A percentile compares a stretch with the other conserved stretches of the same genome.
These are phyloP conservation scores for Synanthedon formicaeformis DNA, from an alignment of 2,888 invertebrate genomes.

Conservation along the genomic window DNA sequence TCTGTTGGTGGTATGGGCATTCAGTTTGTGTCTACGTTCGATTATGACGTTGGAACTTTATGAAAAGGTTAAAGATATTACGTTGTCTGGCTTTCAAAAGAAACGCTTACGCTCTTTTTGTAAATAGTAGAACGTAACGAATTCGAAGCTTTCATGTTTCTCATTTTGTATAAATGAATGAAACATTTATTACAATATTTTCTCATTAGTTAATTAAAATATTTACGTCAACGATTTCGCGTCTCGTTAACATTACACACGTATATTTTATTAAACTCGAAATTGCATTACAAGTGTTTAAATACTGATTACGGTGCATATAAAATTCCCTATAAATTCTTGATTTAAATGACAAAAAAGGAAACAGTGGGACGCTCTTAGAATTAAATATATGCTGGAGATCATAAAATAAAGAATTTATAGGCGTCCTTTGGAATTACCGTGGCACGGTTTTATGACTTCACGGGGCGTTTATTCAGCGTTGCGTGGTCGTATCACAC, in stretches of 20 bases:
- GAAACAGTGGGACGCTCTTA: conserved; percentile 56
- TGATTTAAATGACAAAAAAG: conserved; percentile 59
- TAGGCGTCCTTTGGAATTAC: conserved; percentile 66
- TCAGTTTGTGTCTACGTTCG: conserved; percentile 21
- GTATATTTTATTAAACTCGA: conserved; percentile 14
- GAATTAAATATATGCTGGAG: conserved; percentile 64
- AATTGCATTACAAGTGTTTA: conserved; percentile 23
- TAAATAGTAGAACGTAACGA: conserved; percentile 18
- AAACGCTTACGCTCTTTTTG: conserved; percentile 30
- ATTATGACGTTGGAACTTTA: conserved; percentile 11
- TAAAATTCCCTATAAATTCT: conserved; percentile 54
- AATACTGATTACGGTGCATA: conserved; percentile 42
- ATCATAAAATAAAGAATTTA: conserved; percentile 70
- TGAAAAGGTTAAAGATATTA: conserved; percentile 25
- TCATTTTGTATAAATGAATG: conserved; percentile 12
- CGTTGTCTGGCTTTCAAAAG: conserved; percentile 33
- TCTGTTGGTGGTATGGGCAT: conserved; percentile 37
- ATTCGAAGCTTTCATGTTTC: not conserved
- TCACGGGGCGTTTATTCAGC: conserved; percentile 63
- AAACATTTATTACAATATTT: conserved; percentile 18
- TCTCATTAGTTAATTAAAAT: conserved; percentile 23
- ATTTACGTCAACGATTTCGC: conserved; percentile 31
- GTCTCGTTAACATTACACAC: conserved; percentile 29
- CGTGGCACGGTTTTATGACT: conserved; percentile 63
- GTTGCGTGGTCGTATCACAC: conserved; percentile 51